These are phyloP conservation scores for Proteles cristata DNA, from an alignment of 2,113 vertebrate genomes.

Conservation along the genomic window DNA sequence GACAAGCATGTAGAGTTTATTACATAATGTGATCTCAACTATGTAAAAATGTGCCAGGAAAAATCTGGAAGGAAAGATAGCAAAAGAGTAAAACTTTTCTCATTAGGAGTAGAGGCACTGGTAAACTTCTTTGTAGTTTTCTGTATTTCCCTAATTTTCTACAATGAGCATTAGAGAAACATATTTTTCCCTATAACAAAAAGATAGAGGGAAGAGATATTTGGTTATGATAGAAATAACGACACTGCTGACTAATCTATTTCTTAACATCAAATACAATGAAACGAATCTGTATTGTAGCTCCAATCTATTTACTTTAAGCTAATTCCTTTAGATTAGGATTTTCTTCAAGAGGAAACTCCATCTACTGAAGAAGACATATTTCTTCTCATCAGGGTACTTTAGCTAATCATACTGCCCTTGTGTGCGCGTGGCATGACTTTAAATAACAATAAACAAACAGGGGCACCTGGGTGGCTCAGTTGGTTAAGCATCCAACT, in stretches of 20 bases:
- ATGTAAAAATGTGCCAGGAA: background rate
- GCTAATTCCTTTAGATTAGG: background rate
- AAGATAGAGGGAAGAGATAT: background rate
- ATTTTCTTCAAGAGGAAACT: background rate
- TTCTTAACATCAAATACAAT: background rate
- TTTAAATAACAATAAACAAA: background rate
- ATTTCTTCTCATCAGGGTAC: background rate
- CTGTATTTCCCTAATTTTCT: background rate
- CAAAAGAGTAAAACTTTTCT: background rate
- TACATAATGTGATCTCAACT: background rate
- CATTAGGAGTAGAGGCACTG: background rate
- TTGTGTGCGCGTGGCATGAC: background rate
- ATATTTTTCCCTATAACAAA: background rate
- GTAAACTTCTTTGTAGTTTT: background rate
- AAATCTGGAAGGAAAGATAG: background rate
- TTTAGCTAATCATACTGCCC: no score
- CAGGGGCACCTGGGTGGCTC: no score
- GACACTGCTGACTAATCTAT: background rate
- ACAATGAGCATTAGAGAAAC: background rate
- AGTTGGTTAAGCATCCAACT: no score
- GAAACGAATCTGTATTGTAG: background rate
- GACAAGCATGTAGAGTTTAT: background rate
- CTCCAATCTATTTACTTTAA: background rate
- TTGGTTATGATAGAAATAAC: background rate
- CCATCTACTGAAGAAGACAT: background rate